These are phyloP conservation scores for Drosophila paulistorum DNA, from an alignment of 1,140 invertebrate genomes.

Conservation along the genomic window DNA sequence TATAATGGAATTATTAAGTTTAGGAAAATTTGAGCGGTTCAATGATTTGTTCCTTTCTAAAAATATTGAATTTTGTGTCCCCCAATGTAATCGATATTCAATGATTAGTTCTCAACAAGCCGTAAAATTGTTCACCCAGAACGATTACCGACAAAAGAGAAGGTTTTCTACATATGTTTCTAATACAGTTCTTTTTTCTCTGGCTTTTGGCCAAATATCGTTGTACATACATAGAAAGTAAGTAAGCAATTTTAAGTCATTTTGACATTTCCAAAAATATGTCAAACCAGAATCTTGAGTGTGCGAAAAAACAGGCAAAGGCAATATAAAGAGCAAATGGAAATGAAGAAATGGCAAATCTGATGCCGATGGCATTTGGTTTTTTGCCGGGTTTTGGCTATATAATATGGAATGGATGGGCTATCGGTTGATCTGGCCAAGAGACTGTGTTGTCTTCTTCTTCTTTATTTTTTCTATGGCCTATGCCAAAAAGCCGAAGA, in stretches of 20 bases:
- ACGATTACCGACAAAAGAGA: slow-evolving; percentile 6
- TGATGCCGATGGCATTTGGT: slow-evolving; percentile 57
- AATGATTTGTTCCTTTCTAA: background rate
- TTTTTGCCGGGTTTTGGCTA: slow-evolving; percentile 50
- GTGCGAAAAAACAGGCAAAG: slow-evolving; percentile 52
- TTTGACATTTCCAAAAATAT: slow-evolving; percentile 81
- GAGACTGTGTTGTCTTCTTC: slow-evolving; percentile 26
- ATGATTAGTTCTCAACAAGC: slow-evolving; percentile 26
- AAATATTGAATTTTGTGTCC: background rate
- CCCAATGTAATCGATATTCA: slow-evolving; percentile 46
- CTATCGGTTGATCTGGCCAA: slow-evolving; percentile 20
- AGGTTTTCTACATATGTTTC: background rate
- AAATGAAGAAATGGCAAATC: slow-evolving; percentile 46
- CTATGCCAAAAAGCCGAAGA: slow-evolving; percentile 64
- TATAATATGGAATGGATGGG: slow-evolving; percentile 27
- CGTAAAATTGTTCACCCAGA: slow-evolving; percentile 29
- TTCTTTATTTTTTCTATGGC: background rate
- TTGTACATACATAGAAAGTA: slow-evolving; percentile 62
- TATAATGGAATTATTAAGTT: too few species aligned
- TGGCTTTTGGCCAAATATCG: slow-evolving; percentile 56
- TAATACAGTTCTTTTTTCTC: background rate
- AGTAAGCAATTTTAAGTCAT: slow-evolving; percentile 72
- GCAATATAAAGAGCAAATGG: background rate
- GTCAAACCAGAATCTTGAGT: slow-evolving; percentile 60
- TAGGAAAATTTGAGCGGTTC: background rate